Percentiles rank a stretch among this genome's conserved stretches.
phyloP scores from a whole-genome alignment of 2,113 vertebrate species.

The Entelurus aequoreus region DNA sequence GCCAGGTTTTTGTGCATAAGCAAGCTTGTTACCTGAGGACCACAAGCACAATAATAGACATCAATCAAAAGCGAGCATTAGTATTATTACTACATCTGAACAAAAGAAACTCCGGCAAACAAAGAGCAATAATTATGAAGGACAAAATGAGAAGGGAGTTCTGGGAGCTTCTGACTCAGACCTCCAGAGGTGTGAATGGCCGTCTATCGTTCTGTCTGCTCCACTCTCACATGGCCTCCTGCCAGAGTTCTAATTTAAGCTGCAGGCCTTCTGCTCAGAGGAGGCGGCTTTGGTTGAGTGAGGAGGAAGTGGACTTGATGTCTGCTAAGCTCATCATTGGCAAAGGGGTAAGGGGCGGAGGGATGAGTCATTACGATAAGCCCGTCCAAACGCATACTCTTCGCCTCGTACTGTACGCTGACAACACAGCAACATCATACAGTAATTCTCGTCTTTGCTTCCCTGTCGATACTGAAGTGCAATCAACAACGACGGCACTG shows the following conservation, averaged over 20 bases:
- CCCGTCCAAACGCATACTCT: conserved; percentile 17
- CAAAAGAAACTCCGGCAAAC: no score
- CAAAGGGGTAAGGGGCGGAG: neutral
- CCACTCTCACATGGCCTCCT: conserved; percentile 51
- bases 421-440: neutral
- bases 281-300: conserved; percentile 14
- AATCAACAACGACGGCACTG: no score
- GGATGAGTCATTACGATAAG: conserved; percentile 70
- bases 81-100: no score
- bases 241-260: conserved; percentile 69
- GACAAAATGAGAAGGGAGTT: no score
- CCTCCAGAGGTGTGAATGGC: conserved; percentile 62
- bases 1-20: no score
- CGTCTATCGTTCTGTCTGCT: conserved; percentile 38
- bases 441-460: neutral
- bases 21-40: no score
- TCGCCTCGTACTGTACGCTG: neutral
- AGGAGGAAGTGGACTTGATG: conserved; percentile 69
- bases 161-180: conserved; percentile 38
- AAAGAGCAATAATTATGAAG: no score
- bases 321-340: conserved; percentile 73
- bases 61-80: no score
- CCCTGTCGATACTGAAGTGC: no score
- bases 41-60: no score
- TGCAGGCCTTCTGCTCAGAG: conserved; percentile 56